Percentiles rank a stretch among this genome's conserved stretches.
phyloP scores from a whole-genome alignment of 1,140 invertebrate species.

The Drosophila orena region DNA sequence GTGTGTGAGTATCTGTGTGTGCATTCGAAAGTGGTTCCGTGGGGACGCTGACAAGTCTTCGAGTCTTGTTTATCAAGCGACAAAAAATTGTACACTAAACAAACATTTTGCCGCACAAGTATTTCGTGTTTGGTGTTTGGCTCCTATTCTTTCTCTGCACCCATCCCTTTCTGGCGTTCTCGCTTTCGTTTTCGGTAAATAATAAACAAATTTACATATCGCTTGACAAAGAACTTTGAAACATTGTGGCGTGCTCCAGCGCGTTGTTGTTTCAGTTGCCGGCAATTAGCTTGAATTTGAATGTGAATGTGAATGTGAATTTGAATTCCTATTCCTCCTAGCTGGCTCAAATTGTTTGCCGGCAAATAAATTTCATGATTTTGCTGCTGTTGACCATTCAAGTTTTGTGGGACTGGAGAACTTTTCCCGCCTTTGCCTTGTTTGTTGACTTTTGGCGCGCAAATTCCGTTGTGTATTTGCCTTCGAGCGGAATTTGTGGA shows the following conservation, averaged over 20 bases:
- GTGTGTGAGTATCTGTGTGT: conserved; percentile 42
- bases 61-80: conserved; percentile 74
- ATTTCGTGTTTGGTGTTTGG: conserved; percentile 58
- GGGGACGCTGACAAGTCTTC: conserved; percentile 49
- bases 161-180: conserved; percentile 11
- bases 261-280: conserved; percentile 37
- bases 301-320: conserved; percentile 52
- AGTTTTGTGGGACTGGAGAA: conserved; percentile 15
- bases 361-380: conserved; percentile 53
- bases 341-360: conserved; percentile 40
- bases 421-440: conserved; percentile 26
- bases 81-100: conserved; percentile 80
- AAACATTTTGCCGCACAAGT: conserved; percentile 70
- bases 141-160: conserved; percentile 30
- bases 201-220: conserved; percentile 82
- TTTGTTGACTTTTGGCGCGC: conserved; percentile 70
- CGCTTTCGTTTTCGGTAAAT: conserved; percentile 56
- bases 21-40: conserved; percentile 60
- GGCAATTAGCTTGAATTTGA: conserved; percentile 57
- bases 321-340: conserved; percentile 30
- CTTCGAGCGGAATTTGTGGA: conserved; percentile 37
- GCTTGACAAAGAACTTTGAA: conserved; percentile 69
- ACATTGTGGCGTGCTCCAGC: conserved; percentile 58
- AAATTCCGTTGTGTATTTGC: conserved; percentile 52
- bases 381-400: conserved; percentile 31